phyloP scores from a whole-genome alignment of 2,888 invertebrate species.

The Axea sp. region DNA sequence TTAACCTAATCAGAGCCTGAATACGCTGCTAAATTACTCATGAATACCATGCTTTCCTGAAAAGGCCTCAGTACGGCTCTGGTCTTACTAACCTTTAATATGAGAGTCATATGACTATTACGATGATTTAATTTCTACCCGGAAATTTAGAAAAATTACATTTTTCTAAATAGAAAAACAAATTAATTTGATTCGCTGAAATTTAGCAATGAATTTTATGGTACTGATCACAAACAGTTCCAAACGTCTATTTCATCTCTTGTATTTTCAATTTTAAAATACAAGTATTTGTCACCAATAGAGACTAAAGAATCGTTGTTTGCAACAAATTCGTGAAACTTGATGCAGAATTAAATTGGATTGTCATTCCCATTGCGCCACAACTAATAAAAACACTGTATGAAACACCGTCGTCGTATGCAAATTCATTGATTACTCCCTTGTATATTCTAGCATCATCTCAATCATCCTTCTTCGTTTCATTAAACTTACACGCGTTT shows the following conservation, averaged over 20 bases:
- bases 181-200: too few species aligned
- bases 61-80: too few species aligned
- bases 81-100: too few species aligned
- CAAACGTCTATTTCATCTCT: too few species aligned
- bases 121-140: too few species aligned
- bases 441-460: slow-evolving; percentile 47
- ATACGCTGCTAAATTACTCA: too few species aligned
- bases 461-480: slow-evolving; percentile 18
- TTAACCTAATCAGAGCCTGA: too few species aligned
- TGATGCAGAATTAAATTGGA: slow-evolving; percentile 51
- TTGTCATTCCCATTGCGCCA: slow-evolving; percentile 54
- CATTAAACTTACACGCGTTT: slow-evolving; percentile 19
- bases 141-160: too few species aligned
- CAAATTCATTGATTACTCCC: slow-evolving; percentile 67
- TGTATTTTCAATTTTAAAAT: slow-evolving; percentile 31
- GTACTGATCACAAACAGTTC: too few species aligned
- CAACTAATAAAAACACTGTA: slow-evolving; percentile 66
- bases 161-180: too few species aligned
- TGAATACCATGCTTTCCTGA: too few species aligned
- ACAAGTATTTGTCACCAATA: slow-evolving; percentile 33
- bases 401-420: slow-evolving; percentile 63
- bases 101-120: too few species aligned
- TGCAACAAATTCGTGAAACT: slow-evolving; percentile 25
- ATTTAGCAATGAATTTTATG: slow-evolving; percentile 10
- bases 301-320: slow-evolving; percentile 29